A percentile compares a stretch with the other conserved stretches of the same genome.
Evolutionary conservation across 2,888 invertebrate genomes (phyloP).

Genomic region (Pyrrhia umbra): DNA sequence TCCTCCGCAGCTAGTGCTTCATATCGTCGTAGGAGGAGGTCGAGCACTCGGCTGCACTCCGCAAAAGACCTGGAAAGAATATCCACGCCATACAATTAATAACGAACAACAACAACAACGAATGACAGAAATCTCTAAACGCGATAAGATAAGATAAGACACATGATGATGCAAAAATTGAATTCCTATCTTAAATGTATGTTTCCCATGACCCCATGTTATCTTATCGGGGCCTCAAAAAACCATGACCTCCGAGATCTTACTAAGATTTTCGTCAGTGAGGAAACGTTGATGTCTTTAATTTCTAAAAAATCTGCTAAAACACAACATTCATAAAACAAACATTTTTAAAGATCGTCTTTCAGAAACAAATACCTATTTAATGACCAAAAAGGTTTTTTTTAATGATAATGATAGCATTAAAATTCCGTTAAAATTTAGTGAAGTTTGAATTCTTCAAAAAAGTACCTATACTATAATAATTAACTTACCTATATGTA

Average conservation of each 20-base stretch:
- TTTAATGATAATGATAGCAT: too few relatives aligned
- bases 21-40: conserved; percentile 94
- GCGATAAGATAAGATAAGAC: background rate
- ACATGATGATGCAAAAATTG: background rate
- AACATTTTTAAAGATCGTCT: too few relatives aligned
- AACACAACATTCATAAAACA: too few relatives aligned
- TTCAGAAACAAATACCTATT: too few relatives aligned
- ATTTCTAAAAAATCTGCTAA: background rate
- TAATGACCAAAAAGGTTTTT: too few relatives aligned
- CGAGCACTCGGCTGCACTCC: conserved; percentile 95
- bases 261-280: background rate
- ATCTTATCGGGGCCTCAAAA: background rate
- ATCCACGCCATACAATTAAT: background rate
- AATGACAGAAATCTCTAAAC: background rate
- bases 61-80: conserved; percentile 92
- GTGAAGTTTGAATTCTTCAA: too few relatives aligned
- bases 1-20: conserved; percentile 92
- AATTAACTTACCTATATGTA: conserved; percentile 95
- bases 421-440: too few relatives aligned
- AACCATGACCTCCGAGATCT: background rate
- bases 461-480: too few relatives aligned
- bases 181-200: too few relatives aligned
- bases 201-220: too few relatives aligned
- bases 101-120: background rate
- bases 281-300: too few relatives aligned